Conservation (phyloP, 2,888 invertebrate species). For the Acanthosepion pharaonis region DNA sequence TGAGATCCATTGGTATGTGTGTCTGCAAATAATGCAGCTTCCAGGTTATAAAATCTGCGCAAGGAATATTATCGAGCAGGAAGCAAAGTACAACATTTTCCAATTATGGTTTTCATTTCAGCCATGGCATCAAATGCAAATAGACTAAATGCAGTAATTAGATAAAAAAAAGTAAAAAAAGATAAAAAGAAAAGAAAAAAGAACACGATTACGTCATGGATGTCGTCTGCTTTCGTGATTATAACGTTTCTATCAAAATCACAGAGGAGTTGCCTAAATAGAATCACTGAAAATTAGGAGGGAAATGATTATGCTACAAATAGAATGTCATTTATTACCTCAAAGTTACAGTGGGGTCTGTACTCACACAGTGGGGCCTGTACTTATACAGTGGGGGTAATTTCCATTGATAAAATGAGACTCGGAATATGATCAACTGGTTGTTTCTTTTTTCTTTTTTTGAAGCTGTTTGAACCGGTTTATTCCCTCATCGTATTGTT, state of each 20-base stretch:
- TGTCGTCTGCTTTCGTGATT: neutral
- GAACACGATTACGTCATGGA: neutral
- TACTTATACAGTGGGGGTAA: neutral
- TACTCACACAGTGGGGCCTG: neutral
- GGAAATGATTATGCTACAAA: neutral
- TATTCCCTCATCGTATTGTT: no score
- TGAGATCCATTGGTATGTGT: neutral
- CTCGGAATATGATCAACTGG: neutral
- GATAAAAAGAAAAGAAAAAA: neutral
- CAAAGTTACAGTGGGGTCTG: neutral
- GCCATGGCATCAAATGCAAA: neutral
- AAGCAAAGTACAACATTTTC: neutral
- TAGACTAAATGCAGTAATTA: neutral
- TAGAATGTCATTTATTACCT: neutral
- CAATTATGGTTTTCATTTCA: neutral
- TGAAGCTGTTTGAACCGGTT: no score
- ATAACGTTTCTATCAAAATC: neutral
- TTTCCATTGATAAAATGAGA: neutral
- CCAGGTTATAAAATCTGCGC: neutral
- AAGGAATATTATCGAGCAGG: neutral
- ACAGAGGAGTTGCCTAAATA: neutral
- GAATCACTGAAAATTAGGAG: neutral
- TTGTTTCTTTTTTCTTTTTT: neutral
- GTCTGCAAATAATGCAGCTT: neutral
- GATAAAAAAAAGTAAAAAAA: neutral